Evolutionary conservation across 2,113 vertebrate genomes (phyloP), one percentile per base, ranked within the genome.

Genomic region (Glaucomys volans): DNA sequence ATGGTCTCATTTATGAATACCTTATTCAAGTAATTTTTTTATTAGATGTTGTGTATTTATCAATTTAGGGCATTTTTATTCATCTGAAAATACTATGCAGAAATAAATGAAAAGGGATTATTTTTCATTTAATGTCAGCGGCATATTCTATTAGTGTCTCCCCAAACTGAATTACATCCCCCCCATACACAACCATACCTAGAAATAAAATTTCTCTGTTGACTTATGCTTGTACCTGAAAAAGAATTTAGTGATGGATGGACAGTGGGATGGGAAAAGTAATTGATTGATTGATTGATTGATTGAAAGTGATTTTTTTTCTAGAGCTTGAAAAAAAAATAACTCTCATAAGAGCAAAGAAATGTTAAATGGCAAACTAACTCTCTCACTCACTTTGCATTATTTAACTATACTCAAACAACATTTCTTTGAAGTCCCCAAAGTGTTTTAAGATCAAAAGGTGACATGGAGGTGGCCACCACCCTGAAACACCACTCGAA

Each of bases 211-310:
- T 81, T 88, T 92, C 44, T 13, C 35, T 74, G n/a, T 76, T 92
- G 50, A 90, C 26, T 42, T 82, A 50, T 67, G 35, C 76, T 92
- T 92, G 54, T 76, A 71, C 50, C 57, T 22, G 37, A 88, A 24
- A 88, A 93, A 95, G 47, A 92, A 90, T 77, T 66, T 44, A 81
- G 32, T 93, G 81, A 96, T 37, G 64, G 50, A 83, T 76, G 79
- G 52, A 72, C 30, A 92, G 37, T 35, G 2, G 17, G 10, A 59
- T 67, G 17, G 52, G 44, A 59, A 92, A 95, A 66, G 42, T 47
- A n/a, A n/a, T n/a, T 71, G 77, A 83, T 74, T 54, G 71, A 91
- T 87, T 50, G 52, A 16, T 52, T 16, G 52, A 52, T 24, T 22
- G 20, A 57, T 57, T 57, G 20, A 57, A 57, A 57, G 54, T 22